Conservation (phyloP, 1,140 invertebrate species). For the Trachymyrmex cornetzi region DNA sequence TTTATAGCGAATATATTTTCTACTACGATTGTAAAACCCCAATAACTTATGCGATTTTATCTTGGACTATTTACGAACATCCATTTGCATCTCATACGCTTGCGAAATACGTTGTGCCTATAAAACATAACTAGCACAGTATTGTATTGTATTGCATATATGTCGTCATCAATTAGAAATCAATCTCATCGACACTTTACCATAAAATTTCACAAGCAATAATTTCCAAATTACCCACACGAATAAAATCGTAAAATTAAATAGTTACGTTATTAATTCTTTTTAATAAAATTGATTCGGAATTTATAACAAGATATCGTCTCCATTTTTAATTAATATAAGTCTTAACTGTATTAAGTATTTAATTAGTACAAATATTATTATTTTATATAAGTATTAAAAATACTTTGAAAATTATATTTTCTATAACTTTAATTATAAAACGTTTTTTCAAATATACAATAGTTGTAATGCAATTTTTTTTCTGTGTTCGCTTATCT, state of each 20-base stretch:
- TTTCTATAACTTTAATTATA: neutral
- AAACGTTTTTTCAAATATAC: neutral
- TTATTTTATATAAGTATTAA: too few species aligned
- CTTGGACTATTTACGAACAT: constrained; percentile 15
- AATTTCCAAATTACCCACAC: constrained; percentile 23
- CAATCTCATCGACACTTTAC: constrained; percentile 28
- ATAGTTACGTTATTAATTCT: neutral
- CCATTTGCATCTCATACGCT: constrained; percentile 36
- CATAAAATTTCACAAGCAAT: constrained; percentile 26
- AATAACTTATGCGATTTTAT: constrained; percentile 38
- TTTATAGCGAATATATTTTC: constrained; percentile 33
- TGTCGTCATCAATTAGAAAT: constrained; percentile 26
- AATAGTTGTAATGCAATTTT: neutral
- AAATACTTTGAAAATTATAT: neutral
- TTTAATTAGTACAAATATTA: neutral
- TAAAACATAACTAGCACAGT: neutral
- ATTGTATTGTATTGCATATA: neutral
- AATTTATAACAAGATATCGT: neutral
- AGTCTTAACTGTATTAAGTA: neutral
- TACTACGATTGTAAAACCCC: neutral
- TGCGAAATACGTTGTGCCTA: neutral
- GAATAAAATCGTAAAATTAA: constrained; percentile 17
- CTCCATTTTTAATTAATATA: neutral
- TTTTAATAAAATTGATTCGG: neutral
- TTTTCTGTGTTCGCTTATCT: neutral